These are phyloP conservation scores for Palythoa grandis DNA, from an alignment of 92 coral and sea anemone species.

Conservation along the genomic window DNA sequence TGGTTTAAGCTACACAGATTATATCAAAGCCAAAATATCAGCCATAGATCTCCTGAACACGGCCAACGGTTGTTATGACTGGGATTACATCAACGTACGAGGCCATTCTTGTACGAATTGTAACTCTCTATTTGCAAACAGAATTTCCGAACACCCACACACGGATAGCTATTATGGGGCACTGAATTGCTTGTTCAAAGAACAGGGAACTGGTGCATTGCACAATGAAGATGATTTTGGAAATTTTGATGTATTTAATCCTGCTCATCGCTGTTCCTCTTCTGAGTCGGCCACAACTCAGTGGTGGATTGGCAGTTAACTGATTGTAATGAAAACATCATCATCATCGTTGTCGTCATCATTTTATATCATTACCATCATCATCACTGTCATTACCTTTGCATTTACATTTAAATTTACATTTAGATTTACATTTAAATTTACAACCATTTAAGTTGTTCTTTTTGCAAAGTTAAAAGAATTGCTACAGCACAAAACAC, in stretches of 20 bases:
- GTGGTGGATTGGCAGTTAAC: slow-evolving; percentile 30
- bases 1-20: slow-evolving; percentile 16
- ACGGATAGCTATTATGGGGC: slow-evolving; percentile 4
- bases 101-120: slow-evolving; percentile 20
- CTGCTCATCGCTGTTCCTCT: slow-evolving; percentile 31
- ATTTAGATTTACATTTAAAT: too few species aligned
- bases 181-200: not conserved
- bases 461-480: too few species aligned
- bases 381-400: too few species aligned
- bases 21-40: slow-evolving; percentile 9
- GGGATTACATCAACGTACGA: slow-evolving; percentile 13
- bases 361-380: too few species aligned
- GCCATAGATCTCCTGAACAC: not conserved
- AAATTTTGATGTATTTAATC: not conserved
- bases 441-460: too few species aligned
- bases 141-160: not conserved
- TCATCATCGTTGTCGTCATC: too few species aligned
- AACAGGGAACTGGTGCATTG: slow-evolving; percentile 10
- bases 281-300: slow-evolving; percentile 27
- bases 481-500: too few species aligned
- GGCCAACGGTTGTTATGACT: not conserved
- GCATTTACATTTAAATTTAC: too few species aligned
- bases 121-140: not conserved
- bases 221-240: slow-evolving; percentile 16
- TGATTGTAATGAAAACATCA: too few species aligned